phyloP scores from a whole-genome alignment of 2,888 invertebrate genomes.

The Melipona bicolor region DNA sequence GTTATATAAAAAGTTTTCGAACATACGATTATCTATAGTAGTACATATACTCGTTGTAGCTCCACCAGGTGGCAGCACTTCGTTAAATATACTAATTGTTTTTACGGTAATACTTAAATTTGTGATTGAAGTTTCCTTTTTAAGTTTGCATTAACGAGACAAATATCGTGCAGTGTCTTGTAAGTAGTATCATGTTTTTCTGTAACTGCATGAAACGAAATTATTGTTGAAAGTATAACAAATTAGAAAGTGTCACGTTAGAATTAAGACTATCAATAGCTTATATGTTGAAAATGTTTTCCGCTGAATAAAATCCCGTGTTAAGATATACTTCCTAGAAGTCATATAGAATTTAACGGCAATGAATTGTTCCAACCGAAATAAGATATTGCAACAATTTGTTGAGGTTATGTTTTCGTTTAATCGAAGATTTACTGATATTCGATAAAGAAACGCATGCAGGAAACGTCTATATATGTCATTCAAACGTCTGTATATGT shows the following conservation, averaged over 20 bases:
- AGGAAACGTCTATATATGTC: constrained; percentile 30
- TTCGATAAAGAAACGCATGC: constrained; percentile 36
- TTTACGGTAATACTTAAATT: constrained; percentile 3
- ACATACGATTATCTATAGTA: not conserved
- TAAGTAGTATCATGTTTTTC: not conserved
- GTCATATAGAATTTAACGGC: not conserved
- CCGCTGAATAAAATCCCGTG: too few relatives aligned
- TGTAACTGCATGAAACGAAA: not conserved
- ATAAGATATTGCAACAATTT: not conserved
- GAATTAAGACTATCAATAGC: not conserved
- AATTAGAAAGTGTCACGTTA: too few relatives aligned
- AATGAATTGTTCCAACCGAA: not conserved
- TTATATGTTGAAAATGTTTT: too few relatives aligned
- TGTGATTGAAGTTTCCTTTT: not conserved
- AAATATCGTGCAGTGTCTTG: not conserved
- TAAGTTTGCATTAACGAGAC: not conserved
- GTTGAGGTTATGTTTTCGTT: constrained; percentile 57
- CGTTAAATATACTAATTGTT: constrained; percentile 7
- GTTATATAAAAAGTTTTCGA: not conserved
- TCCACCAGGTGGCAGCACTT: constrained; percentile 28
- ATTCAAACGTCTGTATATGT: constrained; percentile 30
- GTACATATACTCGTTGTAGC: not conserved
- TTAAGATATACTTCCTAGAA: not conserved
- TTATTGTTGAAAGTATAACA: not conserved
- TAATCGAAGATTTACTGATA: constrained; percentile 13